phyloP scores from a whole-genome alignment of 1,140 invertebrate species.

The Camponotus vicinus region DNA sequence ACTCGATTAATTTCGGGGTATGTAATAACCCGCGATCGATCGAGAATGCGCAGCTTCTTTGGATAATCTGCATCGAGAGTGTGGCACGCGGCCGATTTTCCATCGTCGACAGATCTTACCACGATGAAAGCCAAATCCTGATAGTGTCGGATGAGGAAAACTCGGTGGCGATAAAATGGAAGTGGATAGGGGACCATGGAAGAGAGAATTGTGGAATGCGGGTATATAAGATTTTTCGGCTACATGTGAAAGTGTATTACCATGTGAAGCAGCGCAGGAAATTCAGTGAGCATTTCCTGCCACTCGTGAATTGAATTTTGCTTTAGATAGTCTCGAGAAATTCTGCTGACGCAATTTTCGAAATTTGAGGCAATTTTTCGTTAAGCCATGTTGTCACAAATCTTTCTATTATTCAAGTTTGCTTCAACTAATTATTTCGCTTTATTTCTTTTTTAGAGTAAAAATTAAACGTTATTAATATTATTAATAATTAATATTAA shows the following conservation, averaged over 20 bases:
- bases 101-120: conserved; percentile 34
- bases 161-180: conserved; percentile 40
- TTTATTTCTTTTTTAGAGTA: neutral
- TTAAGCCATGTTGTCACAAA: too few relatives aligned
- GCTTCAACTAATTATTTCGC: neutral
- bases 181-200: neutral
- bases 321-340: neutral
- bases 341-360: conserved; percentile 15
- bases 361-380: neutral
- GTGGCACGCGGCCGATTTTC: conserved; percentile 32
- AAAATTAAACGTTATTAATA: neutral
- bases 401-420: neutral
- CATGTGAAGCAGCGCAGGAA: conserved; percentile 23
- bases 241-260: conserved; percentile 45
- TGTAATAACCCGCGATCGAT: conserved; percentile 22
- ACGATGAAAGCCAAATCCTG: conserved; percentile 49
- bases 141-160: conserved; percentile 48
- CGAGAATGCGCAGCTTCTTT: conserved; percentile 35
- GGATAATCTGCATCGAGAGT: conserved; percentile 37
- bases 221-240: conserved; percentile 43
- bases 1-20: conserved; percentile 12
- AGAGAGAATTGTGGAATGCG: conserved; percentile 56
- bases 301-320: conserved; percentile 48
- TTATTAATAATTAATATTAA: neutral
- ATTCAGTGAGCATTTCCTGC: conserved; percentile 34